Conservation (phyloP, 2,113 vertebrate genomes). For the Willisornis vidua region DNA sequence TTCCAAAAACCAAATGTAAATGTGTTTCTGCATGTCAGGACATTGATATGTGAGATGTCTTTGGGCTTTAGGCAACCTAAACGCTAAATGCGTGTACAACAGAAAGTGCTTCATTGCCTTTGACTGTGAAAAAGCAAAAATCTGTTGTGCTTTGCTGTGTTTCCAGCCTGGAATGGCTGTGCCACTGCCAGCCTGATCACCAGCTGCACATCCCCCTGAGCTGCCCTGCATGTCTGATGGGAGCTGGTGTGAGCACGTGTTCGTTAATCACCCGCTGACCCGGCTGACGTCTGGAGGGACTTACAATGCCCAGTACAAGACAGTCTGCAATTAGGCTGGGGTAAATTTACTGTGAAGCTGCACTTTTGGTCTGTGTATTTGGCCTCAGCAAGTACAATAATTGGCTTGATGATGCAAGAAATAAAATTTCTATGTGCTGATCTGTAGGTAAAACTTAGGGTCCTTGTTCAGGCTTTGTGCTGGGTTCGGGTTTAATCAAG, state of each 20-base stretch:
- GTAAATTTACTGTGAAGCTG: background rate
- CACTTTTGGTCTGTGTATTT: background rate
- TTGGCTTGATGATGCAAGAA: background rate
- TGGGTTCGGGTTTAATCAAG: background rate
- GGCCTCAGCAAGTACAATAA: background rate
- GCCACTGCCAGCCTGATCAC: background rate
- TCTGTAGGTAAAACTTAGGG: background rate
- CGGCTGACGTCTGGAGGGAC: background rate
- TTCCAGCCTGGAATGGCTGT: background rate
- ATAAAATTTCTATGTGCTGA: background rate
- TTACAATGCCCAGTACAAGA: background rate
- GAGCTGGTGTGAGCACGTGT: background rate
- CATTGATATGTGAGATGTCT: background rate
- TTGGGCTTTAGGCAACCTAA: background rate
- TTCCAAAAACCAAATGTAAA: background rate
- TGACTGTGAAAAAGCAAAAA: background rate
- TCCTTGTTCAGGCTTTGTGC: background rate
- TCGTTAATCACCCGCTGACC: background rate
- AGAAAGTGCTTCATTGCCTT: background rate
- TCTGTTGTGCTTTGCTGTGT: background rate
- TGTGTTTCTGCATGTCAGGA: background rate
- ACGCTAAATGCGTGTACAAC: background rate
- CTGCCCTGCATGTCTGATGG: background rate
- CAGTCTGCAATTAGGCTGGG: background rate
- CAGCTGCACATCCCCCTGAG: background rate